These are phyloP conservation scores for Phortica magna DNA, from an alignment of 2,888 invertebrate species.

Conservation along the genomic window DNA sequence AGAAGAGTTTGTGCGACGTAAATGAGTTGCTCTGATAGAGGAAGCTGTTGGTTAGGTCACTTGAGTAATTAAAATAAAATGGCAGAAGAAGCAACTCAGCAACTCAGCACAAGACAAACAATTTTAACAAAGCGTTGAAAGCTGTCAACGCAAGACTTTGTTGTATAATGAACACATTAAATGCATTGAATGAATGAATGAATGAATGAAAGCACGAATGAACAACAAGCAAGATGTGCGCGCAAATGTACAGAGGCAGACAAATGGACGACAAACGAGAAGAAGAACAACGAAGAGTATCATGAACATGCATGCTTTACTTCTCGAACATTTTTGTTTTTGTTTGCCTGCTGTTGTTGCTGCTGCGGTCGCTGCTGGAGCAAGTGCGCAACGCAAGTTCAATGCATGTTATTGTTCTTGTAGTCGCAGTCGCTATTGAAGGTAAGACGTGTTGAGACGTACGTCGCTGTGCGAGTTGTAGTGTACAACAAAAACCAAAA, in stretches of 20 bases:
- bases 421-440: background rate
- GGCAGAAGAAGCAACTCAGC: background rate
- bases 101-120: background rate
- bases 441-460: background rate
- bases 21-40: too few species aligned
- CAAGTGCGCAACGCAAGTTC: conserved; percentile 17
- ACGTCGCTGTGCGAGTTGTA: too few species aligned
- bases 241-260: background rate
- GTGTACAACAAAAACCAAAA: background rate
- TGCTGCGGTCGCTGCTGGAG: background rate
- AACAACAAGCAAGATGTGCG: too few species aligned
- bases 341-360: background rate
- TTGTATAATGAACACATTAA: background rate
- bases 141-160: conserved; percentile 6
- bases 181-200: conserved; percentile 5
- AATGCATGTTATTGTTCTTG: conserved; percentile 13
- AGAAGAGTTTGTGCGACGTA: too few species aligned
- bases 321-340: background rate
- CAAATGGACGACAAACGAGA: background rate
- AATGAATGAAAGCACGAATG: background rate
- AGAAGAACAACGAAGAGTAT: background rate
- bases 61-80: background rate
- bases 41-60: too few species aligned
- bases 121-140: background rate
- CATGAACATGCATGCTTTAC: background rate